These are phyloP conservation scores for Ptilorrhoa leucosticta DNA, from an alignment of 2,113 vertebrate species.

Conservation along the genomic window DNA sequence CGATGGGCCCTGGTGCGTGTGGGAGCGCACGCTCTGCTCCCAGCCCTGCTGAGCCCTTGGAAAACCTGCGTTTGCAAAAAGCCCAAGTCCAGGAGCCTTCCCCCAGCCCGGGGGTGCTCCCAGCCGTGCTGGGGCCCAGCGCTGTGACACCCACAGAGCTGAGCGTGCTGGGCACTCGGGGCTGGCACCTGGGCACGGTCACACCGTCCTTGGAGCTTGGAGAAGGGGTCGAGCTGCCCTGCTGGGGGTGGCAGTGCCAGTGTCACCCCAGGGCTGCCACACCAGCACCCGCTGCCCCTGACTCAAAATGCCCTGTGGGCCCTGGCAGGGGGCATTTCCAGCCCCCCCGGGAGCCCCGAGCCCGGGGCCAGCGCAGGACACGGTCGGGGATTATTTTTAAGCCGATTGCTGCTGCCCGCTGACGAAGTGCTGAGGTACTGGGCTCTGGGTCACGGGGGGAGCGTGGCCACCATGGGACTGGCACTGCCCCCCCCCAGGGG, in stretches of 20 bases:
- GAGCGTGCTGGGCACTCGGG: rapidly evolving
- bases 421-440: background rate
- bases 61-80: background rate
- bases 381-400: background rate
- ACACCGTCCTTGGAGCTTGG: rapidly evolving
- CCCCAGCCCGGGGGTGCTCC: background rate
- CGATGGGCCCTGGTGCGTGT: background rate
- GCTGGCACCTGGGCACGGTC: background rate
- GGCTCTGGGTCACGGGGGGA: background rate
- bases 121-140: no score
- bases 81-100: background rate
- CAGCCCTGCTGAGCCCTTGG: background rate
- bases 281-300: background rate
- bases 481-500: background rate
- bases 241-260: background rate
- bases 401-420: background rate
- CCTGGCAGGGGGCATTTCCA: background rate
- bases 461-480: background rate
- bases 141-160: rapidly evolving
- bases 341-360: rapidly evolving
- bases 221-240: background rate
- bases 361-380: background rate
- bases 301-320: background rate
- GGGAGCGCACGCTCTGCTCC: rapidly evolving
- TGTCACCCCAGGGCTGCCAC: background rate